Base-by-base conservation (phyloP, 2,888 invertebrate genomes). In the Agriotes lineatus region DNA sequence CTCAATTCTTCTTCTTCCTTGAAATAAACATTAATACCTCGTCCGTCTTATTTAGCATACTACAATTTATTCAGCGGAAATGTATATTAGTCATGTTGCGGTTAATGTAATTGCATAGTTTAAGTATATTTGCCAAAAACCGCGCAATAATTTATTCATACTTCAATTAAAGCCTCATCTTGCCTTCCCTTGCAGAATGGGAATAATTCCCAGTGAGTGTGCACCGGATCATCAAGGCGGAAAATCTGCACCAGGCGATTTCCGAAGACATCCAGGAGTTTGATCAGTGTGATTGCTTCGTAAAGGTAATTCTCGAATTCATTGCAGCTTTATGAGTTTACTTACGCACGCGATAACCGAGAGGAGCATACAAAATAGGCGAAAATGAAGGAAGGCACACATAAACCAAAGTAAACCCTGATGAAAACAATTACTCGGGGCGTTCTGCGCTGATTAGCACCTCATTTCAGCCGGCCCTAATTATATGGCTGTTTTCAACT, bases 381-480 rank as follows among this genome's bases (percentile, higher is more conserved):
- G 58, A 44, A 58, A 58, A 58, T 44, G 58, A 44, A 44, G 42
- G 42, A 58, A 58, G 44, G 58, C 30, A 58, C 39, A 58, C 42
- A 56, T 56, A 44, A 58, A 58, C 22, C 58, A 20, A 44, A 10
- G 37, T 62, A 54, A 59, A 33, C 48, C 48, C 42, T 59, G 59
- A 62, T 62, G 62, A 62, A 62, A 62, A 62, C 62, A 50, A 62
- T 62, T 62, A 62, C 62, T 62, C 22, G 20, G 10, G 62, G 62
- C 62, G 35, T 52, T 60, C 19, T n/a, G 39, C n/a, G 12, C 62
- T 62, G 62, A 62, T 62, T 62, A 62, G 37, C 25, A 62, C 54
- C 50, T 62, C 50, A 62, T 62, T 52, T 35, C 52, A 20, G 16
- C 16, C 18, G 12, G 19, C 18, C 48, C 37, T 52, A 62, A 52